Percentiles rank a stretch among this genome's conserved stretches.
Evolutionary conservation across 2,113 vertebrate species (phyloP).

Genomic region (Anoplopoma fimbria): DNA sequence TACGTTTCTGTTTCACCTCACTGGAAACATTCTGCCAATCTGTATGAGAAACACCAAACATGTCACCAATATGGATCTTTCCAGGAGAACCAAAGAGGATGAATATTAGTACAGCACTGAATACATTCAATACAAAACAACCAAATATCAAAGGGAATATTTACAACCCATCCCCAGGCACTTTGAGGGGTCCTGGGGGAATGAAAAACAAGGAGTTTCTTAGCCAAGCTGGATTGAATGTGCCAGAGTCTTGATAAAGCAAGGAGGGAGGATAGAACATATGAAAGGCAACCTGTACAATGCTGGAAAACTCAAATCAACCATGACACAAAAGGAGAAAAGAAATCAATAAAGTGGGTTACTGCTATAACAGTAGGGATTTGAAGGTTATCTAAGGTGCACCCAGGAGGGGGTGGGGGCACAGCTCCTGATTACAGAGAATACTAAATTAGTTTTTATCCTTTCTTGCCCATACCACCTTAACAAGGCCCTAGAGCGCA

Average conservation of each 20-base stretch:
- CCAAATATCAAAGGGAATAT: conserved; percentile 64
- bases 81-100: background rate
- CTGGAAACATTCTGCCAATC: background rate
- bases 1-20: background rate
- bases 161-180: conserved; percentile 16
- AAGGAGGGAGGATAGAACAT: background rate
- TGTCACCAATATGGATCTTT: background rate
- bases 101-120: conserved; percentile 5
- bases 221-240: background rate
- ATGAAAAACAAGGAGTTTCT: background rate
- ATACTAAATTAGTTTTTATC: conserved; percentile 66
- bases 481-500: conserved; percentile 72
- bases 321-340: background rate
- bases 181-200: background rate
- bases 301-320: background rate
- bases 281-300: background rate
- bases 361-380: conserved; percentile 13
- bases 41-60: conserved; percentile 16
- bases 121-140: conserved; percentile 10
- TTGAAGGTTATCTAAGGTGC: conserved; percentile 18
- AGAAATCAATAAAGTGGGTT: conserved; percentile 42
- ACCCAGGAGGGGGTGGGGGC: conserved; percentile 2
- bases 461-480: conserved; percentile 29
- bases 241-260: background rate
- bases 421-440: conserved; percentile 68